phyloP scores from a whole-genome alignment of 2,113 vertebrate genomes.

The Sorex fumeus region DNA sequence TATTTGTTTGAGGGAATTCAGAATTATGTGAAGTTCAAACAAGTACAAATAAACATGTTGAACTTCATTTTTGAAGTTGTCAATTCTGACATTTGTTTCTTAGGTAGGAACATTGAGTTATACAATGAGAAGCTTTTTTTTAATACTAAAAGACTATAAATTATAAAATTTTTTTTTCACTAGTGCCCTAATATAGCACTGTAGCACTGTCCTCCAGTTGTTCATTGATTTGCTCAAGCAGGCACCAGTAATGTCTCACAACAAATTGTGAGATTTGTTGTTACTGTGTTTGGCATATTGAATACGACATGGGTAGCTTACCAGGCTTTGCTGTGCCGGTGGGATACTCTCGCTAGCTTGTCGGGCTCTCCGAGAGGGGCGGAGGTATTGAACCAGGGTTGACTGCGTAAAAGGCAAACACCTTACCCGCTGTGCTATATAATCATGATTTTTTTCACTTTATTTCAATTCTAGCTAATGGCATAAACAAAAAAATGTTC shows the following conservation, averaged over 20 bases:
- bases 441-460: background rate
- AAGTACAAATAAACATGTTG: conserved; percentile 33
- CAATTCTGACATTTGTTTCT: background rate
- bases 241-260: too few relatives aligned
- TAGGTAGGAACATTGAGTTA: background rate
- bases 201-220: too few relatives aligned
- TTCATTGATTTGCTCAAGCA: too few relatives aligned
- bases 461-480: background rate
- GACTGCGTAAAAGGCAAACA: too few relatives aligned
- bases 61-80: background rate
- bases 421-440: too few relatives aligned
- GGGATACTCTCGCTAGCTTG: too few relatives aligned
- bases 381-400: too few relatives aligned
- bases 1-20: background rate
- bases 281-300: too few relatives aligned
- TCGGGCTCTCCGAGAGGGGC: too few relatives aligned
- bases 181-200: background rate
- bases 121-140: background rate
- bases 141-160: background rate
- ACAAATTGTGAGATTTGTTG: too few relatives aligned
- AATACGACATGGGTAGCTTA: too few relatives aligned
- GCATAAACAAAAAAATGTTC: background rate
- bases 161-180: background rate
- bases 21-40: background rate
- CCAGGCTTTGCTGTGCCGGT: too few relatives aligned